These are phyloP conservation scores for Drosophila biarmipes DNA, from an alignment of 1,140 invertebrate species.

Conservation along the genomic window DNA sequence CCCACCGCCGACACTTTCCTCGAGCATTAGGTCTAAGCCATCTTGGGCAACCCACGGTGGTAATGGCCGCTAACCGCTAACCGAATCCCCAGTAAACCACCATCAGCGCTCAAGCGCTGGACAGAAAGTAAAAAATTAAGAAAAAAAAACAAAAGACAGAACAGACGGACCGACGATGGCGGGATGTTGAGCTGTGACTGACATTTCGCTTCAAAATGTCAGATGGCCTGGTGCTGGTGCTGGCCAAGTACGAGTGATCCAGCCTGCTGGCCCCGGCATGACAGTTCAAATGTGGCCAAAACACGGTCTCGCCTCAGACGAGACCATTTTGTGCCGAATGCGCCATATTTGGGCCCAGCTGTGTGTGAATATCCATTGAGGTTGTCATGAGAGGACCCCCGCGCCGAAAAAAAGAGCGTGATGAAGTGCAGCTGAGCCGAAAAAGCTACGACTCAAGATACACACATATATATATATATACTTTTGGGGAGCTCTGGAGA, in stretches of 20 bases:
- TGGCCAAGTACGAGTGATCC: slow-evolving; percentile 5
- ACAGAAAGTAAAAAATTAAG: not conserved
- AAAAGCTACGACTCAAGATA: slow-evolving; percentile 24
- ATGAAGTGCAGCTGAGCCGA: slow-evolving; percentile 70
- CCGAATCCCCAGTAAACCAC: slow-evolving; percentile 26
- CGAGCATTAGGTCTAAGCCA: slow-evolving; percentile 21
- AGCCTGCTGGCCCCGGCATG: slow-evolving; percentile 47
- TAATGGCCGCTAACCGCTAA: slow-evolving; percentile 51
- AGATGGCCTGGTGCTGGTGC: slow-evolving; percentile 52
- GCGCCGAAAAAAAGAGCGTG: slow-evolving; percentile 39
- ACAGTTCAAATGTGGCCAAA: slow-evolving; percentile 73
- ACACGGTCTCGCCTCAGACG: slow-evolving; percentile 30
- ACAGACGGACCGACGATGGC: slow-evolving; percentile 20
- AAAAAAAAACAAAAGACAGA: not conserved
- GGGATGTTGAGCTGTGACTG: slow-evolving; percentile 64
- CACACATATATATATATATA: not conserved
- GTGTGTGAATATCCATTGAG: slow-evolving; percentile 74
- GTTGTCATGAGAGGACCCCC: slow-evolving; percentile 55
- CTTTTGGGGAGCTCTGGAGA: slow-evolving; percentile 4
- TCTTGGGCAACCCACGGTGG: slow-evolving; percentile 41
- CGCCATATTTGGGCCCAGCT: slow-evolving; percentile 66
- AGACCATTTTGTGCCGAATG: slow-evolving; percentile 68
- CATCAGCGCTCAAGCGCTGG: slow-evolving; percentile 50
- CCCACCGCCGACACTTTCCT: slow-evolving; percentile 7
- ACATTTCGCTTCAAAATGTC: slow-evolving; percentile 80